phyloP scores from a whole-genome alignment of 1,140 invertebrate species.

The Rhyacophila brunnea region DNA sequence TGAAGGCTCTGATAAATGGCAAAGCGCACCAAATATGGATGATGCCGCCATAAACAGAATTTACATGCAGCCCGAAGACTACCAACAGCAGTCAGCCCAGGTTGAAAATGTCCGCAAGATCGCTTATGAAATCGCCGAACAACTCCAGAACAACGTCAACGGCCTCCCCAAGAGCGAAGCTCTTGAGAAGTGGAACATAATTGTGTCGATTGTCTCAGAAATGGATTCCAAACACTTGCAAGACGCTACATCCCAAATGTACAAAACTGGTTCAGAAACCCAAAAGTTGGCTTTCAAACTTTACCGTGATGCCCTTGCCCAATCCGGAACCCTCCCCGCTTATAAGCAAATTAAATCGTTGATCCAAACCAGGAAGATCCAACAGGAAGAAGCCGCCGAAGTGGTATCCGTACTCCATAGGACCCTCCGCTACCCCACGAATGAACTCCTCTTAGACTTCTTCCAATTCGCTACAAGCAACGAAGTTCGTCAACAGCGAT shows the following conservation, averaged over 20 bases:
- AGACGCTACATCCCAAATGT: conserved; percentile 43
- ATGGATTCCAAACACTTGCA: conserved; percentile 60
- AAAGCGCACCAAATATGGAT: conserved; percentile 15
- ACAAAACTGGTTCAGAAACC: conserved; percentile 37
- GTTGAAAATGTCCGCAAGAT: conserved; percentile 50
- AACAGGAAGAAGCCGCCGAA: conserved; percentile 55
- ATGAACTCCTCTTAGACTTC: conserved; percentile 60
- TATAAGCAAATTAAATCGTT: conserved; percentile 59
- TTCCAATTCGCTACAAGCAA: conserved; percentile 53
- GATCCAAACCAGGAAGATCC: conserved; percentile 58
- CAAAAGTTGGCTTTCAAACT: conserved; percentile 45
- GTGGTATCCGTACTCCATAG: conserved; percentile 54
- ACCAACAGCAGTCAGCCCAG: conserved; percentile 44
- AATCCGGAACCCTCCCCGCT: conserved; percentile 66
- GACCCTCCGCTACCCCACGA: conserved; percentile 59
- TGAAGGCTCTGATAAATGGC: conserved; percentile 34
- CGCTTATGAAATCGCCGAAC: conserved; percentile 55
- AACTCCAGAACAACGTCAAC: conserved; percentile 55
- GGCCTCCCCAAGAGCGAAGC: conserved; percentile 58
- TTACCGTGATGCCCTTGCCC: conserved; percentile 62
- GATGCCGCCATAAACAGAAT: conserved; percentile 18
- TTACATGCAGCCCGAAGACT: conserved; percentile 28
- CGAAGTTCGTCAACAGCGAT: conserved; percentile 48
- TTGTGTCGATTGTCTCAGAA: conserved; percentile 56
- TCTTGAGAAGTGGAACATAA: conserved; percentile 60